Evolutionary conservation across 2,888 invertebrate genomes (phyloP).

Genomic region (Hoplodrina blanda): DNA sequence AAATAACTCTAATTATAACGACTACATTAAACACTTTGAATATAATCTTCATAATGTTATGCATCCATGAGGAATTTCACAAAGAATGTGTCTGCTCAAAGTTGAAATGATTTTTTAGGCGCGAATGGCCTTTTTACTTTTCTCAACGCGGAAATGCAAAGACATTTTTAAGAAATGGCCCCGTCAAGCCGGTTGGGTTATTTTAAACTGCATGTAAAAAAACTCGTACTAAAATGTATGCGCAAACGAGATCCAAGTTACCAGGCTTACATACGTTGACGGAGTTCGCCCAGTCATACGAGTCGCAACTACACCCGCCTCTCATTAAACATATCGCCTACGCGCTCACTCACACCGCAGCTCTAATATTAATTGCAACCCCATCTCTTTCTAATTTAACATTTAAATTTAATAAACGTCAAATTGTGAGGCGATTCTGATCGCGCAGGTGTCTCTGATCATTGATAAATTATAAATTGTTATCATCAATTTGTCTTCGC

Average conservation of each 20-base stretch:
- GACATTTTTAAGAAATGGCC: conserved; percentile 84
- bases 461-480: conserved; percentile 68
- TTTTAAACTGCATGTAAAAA: conserved; percentile 83
- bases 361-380: conserved; percentile 76
- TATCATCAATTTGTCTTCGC: conserved; percentile 73
- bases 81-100: conserved; percentile 31
- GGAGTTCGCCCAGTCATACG: conserved; percentile 78
- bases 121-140: conserved; percentile 86
- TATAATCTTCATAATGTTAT: conserved; percentile 19
- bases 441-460: conserved; percentile 64
- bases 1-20: conserved; percentile 19
- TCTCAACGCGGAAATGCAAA: conserved; percentile 88
- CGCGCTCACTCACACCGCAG: conserved; percentile 73
- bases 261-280: conserved; percentile 82
- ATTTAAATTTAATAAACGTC: conserved; percentile 68
- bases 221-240: conserved; percentile 88
- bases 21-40: conserved; percentile 22
- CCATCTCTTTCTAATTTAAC: conserved; percentile 80
- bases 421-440: conserved; percentile 61
- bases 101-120: conserved; percentile 76
- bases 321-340: conserved; percentile 80
- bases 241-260: conserved; percentile 87
- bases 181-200: conserved; percentile 85
- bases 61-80: conserved; percentile 30
- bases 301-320: conserved; percentile 74